Evolutionary conservation across 2,797 vertebrate genomes (phyloP), one percentile per base, ranked within the genome.

Genomic region (Pelobates cultripes): DNA sequence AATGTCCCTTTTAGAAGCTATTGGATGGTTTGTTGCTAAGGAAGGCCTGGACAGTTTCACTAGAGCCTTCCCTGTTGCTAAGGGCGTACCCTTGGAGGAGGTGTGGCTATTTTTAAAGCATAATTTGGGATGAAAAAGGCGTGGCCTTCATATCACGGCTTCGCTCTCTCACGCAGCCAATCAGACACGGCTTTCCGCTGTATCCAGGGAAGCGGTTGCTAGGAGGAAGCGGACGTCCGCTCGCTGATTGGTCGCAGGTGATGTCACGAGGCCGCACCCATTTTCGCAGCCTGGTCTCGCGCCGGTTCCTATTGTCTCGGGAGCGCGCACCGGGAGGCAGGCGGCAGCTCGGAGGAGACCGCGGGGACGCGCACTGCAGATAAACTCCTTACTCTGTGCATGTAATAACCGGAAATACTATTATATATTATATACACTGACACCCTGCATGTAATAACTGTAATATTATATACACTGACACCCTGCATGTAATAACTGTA

Each of bases 271-370:
- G 9, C 9, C 4, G 57, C 45, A 44, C 80, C 7, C 7, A 10
- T 43, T 55, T 55, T 70, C 72, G 28, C 17, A 43, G 42, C 51
- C 2, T 10, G 17, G 15, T 44, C 74, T 43, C 51, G 41, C 45
- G 69, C 80, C 75, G 69, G 80, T 77, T 44, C 66, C 81, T 73
- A 73, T 82, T 82, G 81, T 82, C 44, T 82, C 75, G 75, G 69
- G 81, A 14, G 7, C 69, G 81, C 75, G 75, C 69, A 43, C 6
- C 57, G 28, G 68, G 61, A 28, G 57, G 14, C 51, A 60, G 53
- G 42, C 77, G 57, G 14, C 41, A 9, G 68, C 53, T 9, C 4
- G 66, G 66, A 68, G 66, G 66, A 4, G 66, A 14, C 66, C 4
- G 66, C 76, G 79, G 72, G 79, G 17, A 43, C 78, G 78, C 78